Base-by-base conservation (phyloP, 2,113 vertebrate genomes). In the Rostratula benghalensis region DNA sequence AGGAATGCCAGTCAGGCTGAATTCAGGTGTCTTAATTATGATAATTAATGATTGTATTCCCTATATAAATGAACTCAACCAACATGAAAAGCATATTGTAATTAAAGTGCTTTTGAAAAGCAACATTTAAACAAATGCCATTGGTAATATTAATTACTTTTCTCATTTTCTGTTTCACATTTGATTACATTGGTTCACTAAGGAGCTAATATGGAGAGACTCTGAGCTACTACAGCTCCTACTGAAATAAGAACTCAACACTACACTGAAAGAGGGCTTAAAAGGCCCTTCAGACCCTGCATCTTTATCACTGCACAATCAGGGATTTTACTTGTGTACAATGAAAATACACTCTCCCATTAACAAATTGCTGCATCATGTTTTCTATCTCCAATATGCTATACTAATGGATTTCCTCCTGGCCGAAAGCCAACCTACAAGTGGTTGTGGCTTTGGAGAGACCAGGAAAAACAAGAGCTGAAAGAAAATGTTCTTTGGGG, bases 21-120 rank as follows among this genome's bases (percentile, higher is more conserved):
- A 97, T 98, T 98, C 98, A 98, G 97, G 98, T 98, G 97, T 97
- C 97, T 98, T 98, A 98, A 98, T 98, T 98, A 98, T 98, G 97
- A 97, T 98, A 98, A 98, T 98, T 98, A 98, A 98, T 98, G 94
- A 98, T 98, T 98, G 97, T 98, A 98, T 98, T 98, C 95, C 83
- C 93, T 94, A 75, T 87, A 97, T 96, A 98, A 98, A 98, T 97
- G 97, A 98, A 97, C 95, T 97, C 97, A 97, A 90, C 97, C 95
- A 98, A 98, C 95, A 98, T 95, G 94, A 97, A 98, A 98, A 98
- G 96, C 97, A 97, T 97, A 98, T 97, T 98, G 96, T 97, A 98
- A 98, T 98, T 98, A 97, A 98, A 97, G 85, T 93, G 91, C 96
- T 97, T 98, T 96, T 97, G 95, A 96, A 97, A 97, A 97, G 90